Conservation (phyloP, 2,113 vertebrate genomes). For the Saccopteryx bilineata region DNA sequence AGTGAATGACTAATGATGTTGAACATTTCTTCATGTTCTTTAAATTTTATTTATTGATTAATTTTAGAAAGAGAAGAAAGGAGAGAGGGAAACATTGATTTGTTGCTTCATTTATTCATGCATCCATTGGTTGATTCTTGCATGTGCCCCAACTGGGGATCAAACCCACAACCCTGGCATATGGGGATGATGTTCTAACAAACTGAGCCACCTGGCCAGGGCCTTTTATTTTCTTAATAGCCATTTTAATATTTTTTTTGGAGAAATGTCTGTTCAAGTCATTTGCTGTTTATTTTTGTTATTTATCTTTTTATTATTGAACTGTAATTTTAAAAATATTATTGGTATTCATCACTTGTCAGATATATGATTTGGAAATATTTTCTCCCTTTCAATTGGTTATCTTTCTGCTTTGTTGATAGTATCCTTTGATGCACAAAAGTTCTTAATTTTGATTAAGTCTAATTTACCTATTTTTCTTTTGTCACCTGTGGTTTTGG, state of each 20-base stretch:
- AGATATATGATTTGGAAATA: conserved; percentile 8
- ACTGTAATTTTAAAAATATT: neutral
- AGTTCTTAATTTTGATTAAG: conserved; percentile 15
- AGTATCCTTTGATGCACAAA: neutral
- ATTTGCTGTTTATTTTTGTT: neutral
- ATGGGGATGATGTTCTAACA: too few species aligned
- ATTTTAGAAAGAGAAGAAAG: too few species aligned
- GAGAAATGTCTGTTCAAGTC: neutral
- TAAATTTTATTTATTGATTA: too few species aligned
- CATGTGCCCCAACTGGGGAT: too few species aligned
- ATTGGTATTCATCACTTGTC: neutral
- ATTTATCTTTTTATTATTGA: neutral
- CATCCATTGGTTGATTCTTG: too few species aligned
- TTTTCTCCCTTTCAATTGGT: conserved; percentile 6
- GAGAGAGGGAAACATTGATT: too few species aligned
- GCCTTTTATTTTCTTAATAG: neutral
- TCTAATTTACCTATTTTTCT: neutral
- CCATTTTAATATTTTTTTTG: neutral
- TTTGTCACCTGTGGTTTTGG: neutral
- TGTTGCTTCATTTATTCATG: too few species aligned
- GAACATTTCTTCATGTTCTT: neutral
- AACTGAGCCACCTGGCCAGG: too few species aligned
- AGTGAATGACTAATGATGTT: conserved; percentile 11
- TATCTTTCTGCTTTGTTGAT: neutral
- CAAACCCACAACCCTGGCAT: too few species aligned